Conservation (phyloP, 1,140 invertebrate genomes). For the Eumeta japonica region DNA sequence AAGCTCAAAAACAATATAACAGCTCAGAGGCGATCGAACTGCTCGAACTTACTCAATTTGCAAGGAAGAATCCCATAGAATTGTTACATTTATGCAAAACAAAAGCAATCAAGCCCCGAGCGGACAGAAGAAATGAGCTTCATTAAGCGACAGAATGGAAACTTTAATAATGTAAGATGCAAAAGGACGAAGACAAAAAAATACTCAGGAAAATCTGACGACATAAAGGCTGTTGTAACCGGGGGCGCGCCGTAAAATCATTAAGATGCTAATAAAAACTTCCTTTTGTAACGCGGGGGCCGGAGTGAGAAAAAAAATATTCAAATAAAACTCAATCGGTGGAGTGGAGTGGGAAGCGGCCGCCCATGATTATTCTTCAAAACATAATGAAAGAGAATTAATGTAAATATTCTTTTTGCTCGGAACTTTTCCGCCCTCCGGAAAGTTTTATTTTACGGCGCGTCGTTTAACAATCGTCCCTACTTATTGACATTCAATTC, state of each 20-base stretch:
- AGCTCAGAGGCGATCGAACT: background rate
- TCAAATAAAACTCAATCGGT: conserved; percentile 59
- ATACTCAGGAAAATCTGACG: conserved; percentile 58
- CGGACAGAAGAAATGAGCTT: conserved; percentile 58
- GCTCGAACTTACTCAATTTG: conserved; percentile 40
- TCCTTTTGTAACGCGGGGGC: conserved; percentile 53
- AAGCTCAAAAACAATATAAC: too few relatives aligned
- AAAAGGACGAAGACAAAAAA: conserved; percentile 52
- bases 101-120: conserved; percentile 54
- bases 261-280: conserved; percentile 62
- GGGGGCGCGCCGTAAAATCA: conserved; percentile 59
- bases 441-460: conserved; percentile 56
- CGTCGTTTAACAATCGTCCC: conserved; percentile 55
- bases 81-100: conserved; percentile 58
- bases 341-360: conserved; percentile 48
- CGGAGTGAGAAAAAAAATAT: conserved; percentile 51
- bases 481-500: conserved; percentile 58
- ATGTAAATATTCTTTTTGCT: conserved; percentile 60
- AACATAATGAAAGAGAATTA: conserved; percentile 61
- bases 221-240: conserved; percentile 58
- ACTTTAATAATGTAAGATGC: conserved; percentile 59
- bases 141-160: conserved; percentile 57
- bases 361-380: conserved; percentile 59
- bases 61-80: conserved; percentile 51
- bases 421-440: conserved; percentile 45